Conservation (phyloP, 1,140 invertebrate species). For the Cyclina sinensis region DNA sequence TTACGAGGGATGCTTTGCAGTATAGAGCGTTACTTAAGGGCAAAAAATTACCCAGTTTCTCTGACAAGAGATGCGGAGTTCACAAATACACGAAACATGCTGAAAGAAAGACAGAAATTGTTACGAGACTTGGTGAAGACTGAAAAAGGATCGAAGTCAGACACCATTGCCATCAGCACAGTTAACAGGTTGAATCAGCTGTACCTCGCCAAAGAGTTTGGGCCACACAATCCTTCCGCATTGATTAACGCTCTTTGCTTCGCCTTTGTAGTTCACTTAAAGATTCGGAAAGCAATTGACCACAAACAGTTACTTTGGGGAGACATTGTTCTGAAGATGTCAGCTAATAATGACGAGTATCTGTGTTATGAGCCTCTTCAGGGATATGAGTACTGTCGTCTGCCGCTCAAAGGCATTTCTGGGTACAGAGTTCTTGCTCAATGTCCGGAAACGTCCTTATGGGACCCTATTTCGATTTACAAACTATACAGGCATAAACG, state of each 20-base stretch:
- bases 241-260: slow-evolving; percentile 82
- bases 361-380: slow-evolving; percentile 76
- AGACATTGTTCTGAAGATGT: slow-evolving; percentile 77
- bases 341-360: slow-evolving; percentile 78
- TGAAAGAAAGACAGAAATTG: slow-evolving; percentile 81
- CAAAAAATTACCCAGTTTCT: slow-evolving; percentile 79
- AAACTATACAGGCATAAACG: slow-evolving; percentile 81
- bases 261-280: slow-evolving; percentile 81
- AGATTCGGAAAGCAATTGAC: slow-evolving; percentile 81
- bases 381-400: slow-evolving; percentile 62
- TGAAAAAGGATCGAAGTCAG: slow-evolving; percentile 72
- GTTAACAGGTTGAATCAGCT: slow-evolving; percentile 77
- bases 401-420: slow-evolving; percentile 16
- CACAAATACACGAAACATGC: slow-evolving; percentile 78
- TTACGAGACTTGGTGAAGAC: slow-evolving; percentile 79
- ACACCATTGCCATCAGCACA: slow-evolving; percentile 71
- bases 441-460: slow-evolving; percentile 71
- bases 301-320: slow-evolving; percentile 84
- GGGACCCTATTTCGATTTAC: slow-evolving; percentile 82
- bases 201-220: slow-evolving; percentile 81
- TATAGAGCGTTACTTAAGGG: slow-evolving; percentile 80
- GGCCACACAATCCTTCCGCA: slow-evolving; percentile 81
- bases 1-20: slow-evolving; percentile 81
- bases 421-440: slow-evolving; percentile 73
- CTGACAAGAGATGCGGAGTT: slow-evolving; percentile 80